Conservation (phyloP, 1,140 invertebrate species). For the Pogonomyrmex californicus region DNA sequence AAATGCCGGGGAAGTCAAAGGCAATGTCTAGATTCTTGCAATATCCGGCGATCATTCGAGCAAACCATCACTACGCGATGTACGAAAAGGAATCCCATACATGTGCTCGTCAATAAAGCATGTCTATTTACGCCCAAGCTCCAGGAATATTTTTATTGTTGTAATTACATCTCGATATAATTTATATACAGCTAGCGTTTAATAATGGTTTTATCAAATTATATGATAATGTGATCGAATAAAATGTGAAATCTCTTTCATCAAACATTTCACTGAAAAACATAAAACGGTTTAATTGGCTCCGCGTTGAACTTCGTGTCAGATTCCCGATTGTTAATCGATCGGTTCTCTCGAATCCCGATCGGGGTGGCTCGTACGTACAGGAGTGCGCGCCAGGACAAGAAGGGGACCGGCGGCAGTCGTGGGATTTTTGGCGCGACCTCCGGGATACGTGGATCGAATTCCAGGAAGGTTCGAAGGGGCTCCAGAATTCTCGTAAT, state of each 20-base stretch:
- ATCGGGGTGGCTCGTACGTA: constrained; percentile 19
- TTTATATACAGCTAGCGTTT: not conserved
- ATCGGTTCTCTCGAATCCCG: constrained; percentile 47
- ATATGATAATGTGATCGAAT: not conserved
- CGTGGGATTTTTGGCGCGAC: constrained; percentile 66
- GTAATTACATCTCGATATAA: not conserved
- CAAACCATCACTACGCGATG: constrained; percentile 2
- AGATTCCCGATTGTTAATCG: constrained; percentile 36
- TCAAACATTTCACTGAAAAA: too few relatives aligned
- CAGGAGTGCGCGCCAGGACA: constrained; percentile 30
- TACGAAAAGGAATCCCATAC: constrained; percentile 16
- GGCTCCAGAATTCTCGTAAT: constrained; percentile 67
- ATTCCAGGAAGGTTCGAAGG: constrained; percentile 63
- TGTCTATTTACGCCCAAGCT: not conserved
- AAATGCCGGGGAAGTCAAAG: constrained; percentile 54
- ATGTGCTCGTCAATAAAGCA: constrained; percentile 16
- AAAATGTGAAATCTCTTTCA: constrained; percentile 2
- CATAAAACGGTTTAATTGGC: constrained; percentile 26
- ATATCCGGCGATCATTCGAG: constrained; percentile 50
- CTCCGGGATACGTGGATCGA: constrained; percentile 64
- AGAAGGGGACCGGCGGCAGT: constrained; percentile 56
- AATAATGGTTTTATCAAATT: not conserved
- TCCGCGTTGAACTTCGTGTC: not conserved
- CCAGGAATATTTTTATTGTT: not conserved
- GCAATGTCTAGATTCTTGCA: constrained; percentile 54